phyloP scores from a whole-genome alignment of 2,888 invertebrate species.

The Agriotes lineatus region DNA sequence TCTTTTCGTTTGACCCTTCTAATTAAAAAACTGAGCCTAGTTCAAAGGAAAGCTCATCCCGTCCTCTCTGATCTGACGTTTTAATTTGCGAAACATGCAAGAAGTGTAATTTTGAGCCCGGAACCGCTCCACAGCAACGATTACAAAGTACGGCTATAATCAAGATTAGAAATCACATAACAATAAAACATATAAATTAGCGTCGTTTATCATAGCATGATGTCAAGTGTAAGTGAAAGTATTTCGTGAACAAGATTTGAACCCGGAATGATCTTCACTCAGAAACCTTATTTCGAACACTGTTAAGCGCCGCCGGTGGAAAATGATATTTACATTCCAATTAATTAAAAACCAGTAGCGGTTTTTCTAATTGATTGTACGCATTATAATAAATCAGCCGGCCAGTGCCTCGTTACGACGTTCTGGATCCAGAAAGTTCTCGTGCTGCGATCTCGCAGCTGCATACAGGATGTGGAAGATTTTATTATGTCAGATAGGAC shows the following conservation, averaged over 20 bases:
- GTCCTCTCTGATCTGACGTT: not conserved
- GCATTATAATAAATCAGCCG: slow-evolving; percentile 10
- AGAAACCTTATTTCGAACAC: slow-evolving; percentile 16
- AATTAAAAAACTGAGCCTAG: too few species aligned
- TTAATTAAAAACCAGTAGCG: slow-evolving; percentile 30
- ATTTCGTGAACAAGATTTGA: slow-evolving; percentile 28
- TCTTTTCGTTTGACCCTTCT: too few species aligned
- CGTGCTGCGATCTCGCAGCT: not conserved
- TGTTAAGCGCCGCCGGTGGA: slow-evolving; percentile 15
- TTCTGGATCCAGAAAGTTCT: not conserved
- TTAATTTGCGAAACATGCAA: not conserved
- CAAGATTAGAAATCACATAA: slow-evolving; percentile 27
- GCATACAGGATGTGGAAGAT: too few species aligned
- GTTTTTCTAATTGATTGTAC: slow-evolving; percentile 29
- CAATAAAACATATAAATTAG: slow-evolving; percentile 23
- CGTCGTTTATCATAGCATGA: slow-evolving; percentile 26
- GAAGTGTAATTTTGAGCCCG: slow-evolving; percentile 1
- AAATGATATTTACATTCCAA: slow-evolving; percentile 22
- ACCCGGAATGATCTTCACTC: slow-evolving; percentile 33
- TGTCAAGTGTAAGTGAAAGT: slow-evolving; percentile 38
- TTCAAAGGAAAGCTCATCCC: not conserved
- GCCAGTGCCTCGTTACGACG: not conserved
- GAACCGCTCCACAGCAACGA: slow-evolving; percentile 8
- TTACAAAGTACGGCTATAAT: slow-evolving; percentile 6
- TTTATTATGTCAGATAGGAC: not conserved